Evolutionary conservation across 92 coral and sea anemone species (phyloP).

Genomic region (Isaurus tuberculatus): DNA sequence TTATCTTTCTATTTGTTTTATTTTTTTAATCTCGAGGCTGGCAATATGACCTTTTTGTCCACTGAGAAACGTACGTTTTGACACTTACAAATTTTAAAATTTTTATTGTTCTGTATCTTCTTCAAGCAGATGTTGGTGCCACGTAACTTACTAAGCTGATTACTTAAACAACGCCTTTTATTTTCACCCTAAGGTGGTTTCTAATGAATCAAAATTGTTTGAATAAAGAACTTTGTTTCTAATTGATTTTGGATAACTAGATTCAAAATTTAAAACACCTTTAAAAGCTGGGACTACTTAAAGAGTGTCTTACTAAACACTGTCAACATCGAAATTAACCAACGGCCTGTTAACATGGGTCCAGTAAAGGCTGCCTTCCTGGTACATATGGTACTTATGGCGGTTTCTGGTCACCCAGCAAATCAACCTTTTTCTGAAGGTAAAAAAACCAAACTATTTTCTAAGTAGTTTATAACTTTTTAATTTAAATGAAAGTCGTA

Average conservation of each 20-base stretch:
- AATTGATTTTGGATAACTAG: background rate
- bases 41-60: background rate
- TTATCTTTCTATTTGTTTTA: background rate
- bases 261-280: background rate
- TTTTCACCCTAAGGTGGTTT: background rate
- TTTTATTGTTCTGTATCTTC: background rate
- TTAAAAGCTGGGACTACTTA: background rate
- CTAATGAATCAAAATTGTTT: background rate
- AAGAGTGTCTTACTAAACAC: background rate
- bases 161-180: background rate
- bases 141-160: background rate
- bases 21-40: background rate
- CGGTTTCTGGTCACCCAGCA: constrained; percentile 1
- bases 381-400: background rate
- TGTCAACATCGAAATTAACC: background rate
- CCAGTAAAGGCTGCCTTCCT: background rate
- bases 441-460: background rate
- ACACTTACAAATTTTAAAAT: background rate
- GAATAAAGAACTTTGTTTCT: background rate
- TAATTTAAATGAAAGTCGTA: background rate
- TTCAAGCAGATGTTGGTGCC: background rate
- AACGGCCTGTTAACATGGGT: background rate
- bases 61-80: background rate
- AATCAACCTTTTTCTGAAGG: background rate
- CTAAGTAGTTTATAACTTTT: background rate